Conservation (phyloP, 1,140 invertebrate species). For the Zaprionus davidi region DNA sequence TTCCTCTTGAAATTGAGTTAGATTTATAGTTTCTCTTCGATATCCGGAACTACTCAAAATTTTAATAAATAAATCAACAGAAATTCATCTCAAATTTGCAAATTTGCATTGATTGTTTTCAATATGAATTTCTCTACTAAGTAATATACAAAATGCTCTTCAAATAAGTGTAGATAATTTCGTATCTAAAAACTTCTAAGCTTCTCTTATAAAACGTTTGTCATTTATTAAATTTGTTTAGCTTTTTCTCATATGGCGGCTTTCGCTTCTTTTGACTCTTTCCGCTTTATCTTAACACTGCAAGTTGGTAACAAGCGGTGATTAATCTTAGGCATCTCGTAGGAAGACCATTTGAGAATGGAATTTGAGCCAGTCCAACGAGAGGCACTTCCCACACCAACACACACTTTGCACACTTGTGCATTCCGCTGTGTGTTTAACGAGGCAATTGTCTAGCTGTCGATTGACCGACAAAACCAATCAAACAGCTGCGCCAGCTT, state of each 20-base stretch:
- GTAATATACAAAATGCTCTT: no score
- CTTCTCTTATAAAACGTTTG: not conserved
- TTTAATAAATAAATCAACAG: no score
- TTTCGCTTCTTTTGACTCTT: not conserved
- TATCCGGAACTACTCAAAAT: no score
- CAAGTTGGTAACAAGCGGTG: not conserved
- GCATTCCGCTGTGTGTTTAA: slow-evolving; percentile 34
- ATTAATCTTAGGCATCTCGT: slow-evolving; percentile 7
- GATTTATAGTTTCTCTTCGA: no score
- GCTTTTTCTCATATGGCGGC: not conserved
- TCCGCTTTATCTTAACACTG: slow-evolving; percentile 2
- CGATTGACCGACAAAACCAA: slow-evolving; percentile 46
- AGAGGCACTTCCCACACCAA: slow-evolving; percentile 22
- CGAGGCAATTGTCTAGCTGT: slow-evolving; percentile 49
- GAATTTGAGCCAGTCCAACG: not conserved
- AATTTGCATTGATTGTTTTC: not conserved
- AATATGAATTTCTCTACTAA: no score
- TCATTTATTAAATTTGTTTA: not conserved
- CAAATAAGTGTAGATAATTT: not conserved
- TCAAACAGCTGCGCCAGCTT: slow-evolving; percentile 41
- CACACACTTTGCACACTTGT: not conserved
- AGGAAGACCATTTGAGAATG: slow-evolving; percentile 9
- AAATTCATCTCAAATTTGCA: no score
- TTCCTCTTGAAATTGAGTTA: no score
- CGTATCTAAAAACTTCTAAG: not conserved